Evolutionary conservation across 2,888 invertebrate species (phyloP).

Genomic region (Cyclophora punctaria): DNA sequence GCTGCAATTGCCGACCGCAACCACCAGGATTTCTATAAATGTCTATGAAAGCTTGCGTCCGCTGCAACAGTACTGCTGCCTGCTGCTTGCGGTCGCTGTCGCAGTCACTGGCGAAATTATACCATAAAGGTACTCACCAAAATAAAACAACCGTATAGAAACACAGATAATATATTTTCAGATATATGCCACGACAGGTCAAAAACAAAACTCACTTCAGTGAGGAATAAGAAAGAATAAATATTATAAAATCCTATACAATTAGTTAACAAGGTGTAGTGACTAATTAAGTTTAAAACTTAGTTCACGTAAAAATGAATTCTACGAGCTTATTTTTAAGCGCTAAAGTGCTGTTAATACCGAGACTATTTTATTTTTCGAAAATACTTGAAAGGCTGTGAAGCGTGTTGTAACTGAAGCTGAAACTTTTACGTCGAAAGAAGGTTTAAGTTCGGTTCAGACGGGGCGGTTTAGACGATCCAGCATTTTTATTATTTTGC

Average conservation of each 20-base stretch:
- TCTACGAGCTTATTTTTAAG: not conserved
- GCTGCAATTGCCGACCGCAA: too few relatives aligned
- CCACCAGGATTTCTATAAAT: too few relatives aligned
- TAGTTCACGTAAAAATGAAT: conserved; percentile 6
- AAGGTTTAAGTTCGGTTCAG: too few relatives aligned
- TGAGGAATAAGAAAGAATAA: conserved; percentile 64
- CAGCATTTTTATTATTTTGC: too few relatives aligned
- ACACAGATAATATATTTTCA: conserved; percentile 74
- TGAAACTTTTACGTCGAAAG: too few relatives aligned
- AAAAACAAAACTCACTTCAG: conserved; percentile 64
- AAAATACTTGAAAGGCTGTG: not conserved
- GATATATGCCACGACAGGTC: conserved; percentile 71
- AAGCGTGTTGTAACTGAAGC: not conserved
- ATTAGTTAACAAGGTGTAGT: conserved; percentile 69
- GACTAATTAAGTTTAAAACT: conserved; percentile 27
- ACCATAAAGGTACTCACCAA: not conserved
- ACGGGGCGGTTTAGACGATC: too few relatives aligned
- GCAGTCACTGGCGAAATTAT: too few relatives aligned
- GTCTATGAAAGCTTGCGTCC: too few relatives aligned
- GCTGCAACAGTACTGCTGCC: too few relatives aligned
- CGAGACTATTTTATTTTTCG: too few relatives aligned
- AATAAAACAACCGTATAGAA: conserved; percentile 54
- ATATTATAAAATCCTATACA: conserved; percentile 69
- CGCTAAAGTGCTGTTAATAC: too few relatives aligned
- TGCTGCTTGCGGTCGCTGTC: too few relatives aligned